Base-by-base conservation (phyloP, 2,888 invertebrate genomes). In the Drosophila austrosaltans region DNA sequence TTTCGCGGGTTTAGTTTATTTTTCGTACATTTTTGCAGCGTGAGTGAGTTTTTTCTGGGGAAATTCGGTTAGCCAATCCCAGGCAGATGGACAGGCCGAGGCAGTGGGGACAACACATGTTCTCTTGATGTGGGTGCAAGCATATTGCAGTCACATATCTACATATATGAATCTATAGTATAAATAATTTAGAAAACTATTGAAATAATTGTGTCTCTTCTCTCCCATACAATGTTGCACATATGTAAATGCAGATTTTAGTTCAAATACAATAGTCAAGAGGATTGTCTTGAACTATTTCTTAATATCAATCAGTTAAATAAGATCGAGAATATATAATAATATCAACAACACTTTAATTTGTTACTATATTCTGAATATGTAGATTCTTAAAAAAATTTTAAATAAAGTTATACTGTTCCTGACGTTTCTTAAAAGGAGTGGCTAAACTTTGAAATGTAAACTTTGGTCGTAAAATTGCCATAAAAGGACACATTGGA, bases 1-100 rank as follows among this genome's bases (percentile, higher is more conserved):
- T 77, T 71, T 60, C 39, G 16, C 48, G 63, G 42, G 30, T 30
- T 56, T 32, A 10, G 36, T 57, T 63, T 63, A 39, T 58, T 65
- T 64, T 65, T 64, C 53, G 64, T 69, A 81, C 73, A 83, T 83
- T 75, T 83, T 88, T 86, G 75, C 89, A 83, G 76, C 89, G 78
- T 83, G 88, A 88, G 83, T 88, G 72, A 60, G 68, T 74, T 86
- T 79, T 83, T 87, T 83, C 81, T 75, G 69, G 77, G 75, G 81
- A 83, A 83, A 88, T 88, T 83, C 87, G 68, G 76, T 69, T 78
- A 75, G 75, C 36, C 56, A 57, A 57, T 36, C 32, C 56, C 48
- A 48, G 25, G 25, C 22, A 48, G 48, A 48, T 48, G 48, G 22
- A 48, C 25, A 48, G 22, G 4, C 48, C 48, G 22, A 57, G 20